These are phyloP conservation scores for Pseudopipra pipra DNA, from an alignment of 2,113 vertebrate species.

Conservation along the genomic window DNA sequence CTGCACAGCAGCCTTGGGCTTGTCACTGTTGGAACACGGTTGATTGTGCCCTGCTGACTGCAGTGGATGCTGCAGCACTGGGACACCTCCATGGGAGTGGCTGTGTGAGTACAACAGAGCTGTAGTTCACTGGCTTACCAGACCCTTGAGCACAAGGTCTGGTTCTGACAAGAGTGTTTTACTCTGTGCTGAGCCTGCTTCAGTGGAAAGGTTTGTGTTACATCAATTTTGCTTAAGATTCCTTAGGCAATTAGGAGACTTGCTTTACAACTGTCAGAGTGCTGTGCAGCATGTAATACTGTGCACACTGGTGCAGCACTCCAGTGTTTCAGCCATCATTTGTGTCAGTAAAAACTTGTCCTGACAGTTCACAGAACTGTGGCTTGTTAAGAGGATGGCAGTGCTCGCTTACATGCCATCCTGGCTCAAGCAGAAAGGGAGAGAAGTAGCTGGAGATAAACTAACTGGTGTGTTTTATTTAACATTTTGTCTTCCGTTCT, in stretches of 20 bases:
- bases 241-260: not conserved
- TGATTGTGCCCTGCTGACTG: not conserved
- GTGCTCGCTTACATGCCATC: not conserved
- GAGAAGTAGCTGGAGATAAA: conserved; percentile 41
- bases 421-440: conserved; percentile 1
- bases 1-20: not conserved
- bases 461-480: conserved; percentile 48
- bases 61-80: not conserved
- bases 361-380: conserved; percentile 3
- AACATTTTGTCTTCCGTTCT: conserved; percentile 58
- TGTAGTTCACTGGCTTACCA: not conserved
- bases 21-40: not conserved
- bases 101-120: not conserved
- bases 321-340: not conserved
- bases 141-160: not conserved
- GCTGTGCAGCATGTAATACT: not conserved
- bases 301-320: not conserved
- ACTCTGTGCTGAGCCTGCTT: not conserved
- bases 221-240: not conserved
- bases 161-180: not conserved
- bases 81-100: not conserved
- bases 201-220: not conserved
- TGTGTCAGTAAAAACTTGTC: not conserved
- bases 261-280: not conserved
- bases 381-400: not conserved